Percentiles rank a stretch among this genome's conserved stretches.
These are phyloP conservation scores for Cosmia trapezina DNA, from an alignment of 2,888 invertebrate genomes.

Conservation along the genomic window DNA sequence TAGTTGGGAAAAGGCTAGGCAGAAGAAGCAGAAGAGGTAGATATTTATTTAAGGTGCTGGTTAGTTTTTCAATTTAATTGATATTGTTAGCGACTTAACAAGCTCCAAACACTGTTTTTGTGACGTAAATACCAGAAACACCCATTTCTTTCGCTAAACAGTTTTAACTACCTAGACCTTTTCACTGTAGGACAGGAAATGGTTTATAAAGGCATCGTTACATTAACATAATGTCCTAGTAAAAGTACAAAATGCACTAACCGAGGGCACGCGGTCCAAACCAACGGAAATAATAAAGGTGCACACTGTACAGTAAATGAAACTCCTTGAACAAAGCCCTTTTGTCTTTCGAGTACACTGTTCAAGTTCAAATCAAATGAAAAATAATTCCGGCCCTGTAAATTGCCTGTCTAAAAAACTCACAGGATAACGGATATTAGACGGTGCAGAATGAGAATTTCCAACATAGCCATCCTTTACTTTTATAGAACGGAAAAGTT, in stretches of 20 bases:
- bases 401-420: slow-evolving; percentile 42
- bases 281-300: slow-evolving; percentile 34
- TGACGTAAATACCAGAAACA: slow-evolving; percentile 4
- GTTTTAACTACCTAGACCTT: not conserved
- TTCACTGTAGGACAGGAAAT: slow-evolving; percentile 24
- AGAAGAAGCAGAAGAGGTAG: no score
- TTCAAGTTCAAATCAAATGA: slow-evolving; percentile 59
- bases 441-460: slow-evolving; percentile 4
- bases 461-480: slow-evolving; percentile 17
- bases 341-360: slow-evolving; percentile 38
- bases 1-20: no score
- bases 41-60: no score
- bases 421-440: slow-evolving; percentile 37
- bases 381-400: slow-evolving; percentile 55
- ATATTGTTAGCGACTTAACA: not conserved
- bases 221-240: slow-evolving; percentile 48
- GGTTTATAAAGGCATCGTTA: slow-evolving; percentile 22
- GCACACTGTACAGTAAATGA: slow-evolving; percentile 33
- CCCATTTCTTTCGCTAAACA: not conserved
- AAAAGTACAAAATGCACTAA: slow-evolving; percentile 30
- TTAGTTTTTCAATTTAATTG: not conserved
- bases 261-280: slow-evolving; percentile 7
- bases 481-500: slow-evolving; percentile 36
- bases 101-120: no score
- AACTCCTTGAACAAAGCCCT: slow-evolving; percentile 40